Evolutionary conservation across 2,888 invertebrate genomes (phyloP).

Genomic region (Melieria crassipennis): DNA sequence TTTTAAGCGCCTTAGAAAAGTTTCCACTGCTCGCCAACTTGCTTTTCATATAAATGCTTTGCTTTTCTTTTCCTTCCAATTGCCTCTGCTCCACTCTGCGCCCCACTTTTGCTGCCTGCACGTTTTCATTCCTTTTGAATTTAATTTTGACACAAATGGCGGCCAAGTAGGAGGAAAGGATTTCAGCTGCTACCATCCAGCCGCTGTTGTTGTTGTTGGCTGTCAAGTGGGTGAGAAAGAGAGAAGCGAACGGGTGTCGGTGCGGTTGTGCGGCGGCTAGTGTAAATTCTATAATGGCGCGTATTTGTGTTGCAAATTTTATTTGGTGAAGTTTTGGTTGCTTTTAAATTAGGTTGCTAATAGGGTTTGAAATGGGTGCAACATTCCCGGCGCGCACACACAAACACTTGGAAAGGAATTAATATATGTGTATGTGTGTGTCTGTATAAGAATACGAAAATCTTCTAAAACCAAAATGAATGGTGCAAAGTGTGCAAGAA

Average conservation of each 20-base stretch:
- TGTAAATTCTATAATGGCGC: slow-evolving; percentile 8
- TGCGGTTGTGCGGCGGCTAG: not conserved
- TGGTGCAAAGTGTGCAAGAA: not conserved
- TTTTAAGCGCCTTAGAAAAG: slow-evolving; percentile 11
- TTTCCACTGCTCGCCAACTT: slow-evolving; percentile 19
- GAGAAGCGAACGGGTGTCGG: not conserved
- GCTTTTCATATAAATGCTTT: slow-evolving; percentile 13
- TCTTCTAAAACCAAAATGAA: not conserved
- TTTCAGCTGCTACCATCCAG: slow-evolving; percentile 9
- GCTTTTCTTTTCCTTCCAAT: slow-evolving; percentile 17
- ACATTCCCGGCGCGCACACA: not conserved
- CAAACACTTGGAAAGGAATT: not conserved
- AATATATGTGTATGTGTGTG: not conserved
- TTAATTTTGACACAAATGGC: not conserved
- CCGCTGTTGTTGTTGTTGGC: not conserved
- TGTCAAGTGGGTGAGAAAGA: not conserved
- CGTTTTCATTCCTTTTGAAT: slow-evolving; percentile 1
- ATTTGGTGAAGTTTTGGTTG: slow-evolving; percentile 13
- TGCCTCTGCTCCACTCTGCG: not conserved
- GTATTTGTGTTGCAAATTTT: slow-evolving; percentile 19
- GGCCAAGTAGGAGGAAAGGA: not conserved
- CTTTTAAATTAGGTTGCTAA: slow-evolving; percentile 29
- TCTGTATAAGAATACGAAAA: not conserved
- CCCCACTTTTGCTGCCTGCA: not conserved
- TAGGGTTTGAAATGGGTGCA: slow-evolving; percentile 26